A percentile compares a stretch with the other conserved stretches of the same genome.
These are phyloP conservation scores for Pyrgus malvae DNA, from an alignment of 2,888 invertebrate species.

Conservation along the genomic window DNA sequence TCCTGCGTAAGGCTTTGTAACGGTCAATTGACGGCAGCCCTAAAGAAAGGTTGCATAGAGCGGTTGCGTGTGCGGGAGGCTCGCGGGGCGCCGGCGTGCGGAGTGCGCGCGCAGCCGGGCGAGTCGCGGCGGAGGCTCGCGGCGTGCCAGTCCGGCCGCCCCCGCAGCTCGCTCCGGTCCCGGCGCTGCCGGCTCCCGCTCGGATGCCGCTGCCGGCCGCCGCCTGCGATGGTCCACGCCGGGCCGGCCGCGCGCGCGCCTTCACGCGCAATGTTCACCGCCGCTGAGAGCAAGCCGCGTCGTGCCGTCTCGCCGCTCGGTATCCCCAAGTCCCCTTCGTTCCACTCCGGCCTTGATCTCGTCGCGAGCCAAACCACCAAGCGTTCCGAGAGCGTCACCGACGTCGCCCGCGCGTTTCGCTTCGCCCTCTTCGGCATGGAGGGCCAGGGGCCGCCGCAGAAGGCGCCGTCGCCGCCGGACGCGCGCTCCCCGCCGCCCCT, in stretches of 20 bases:
- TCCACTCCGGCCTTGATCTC: conserved; percentile 92
- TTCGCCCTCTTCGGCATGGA: conserved; percentile 72
- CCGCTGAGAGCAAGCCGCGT: conserved; percentile 76
- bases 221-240: conserved; percentile 81
- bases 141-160: conserved; percentile 66
- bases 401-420: conserved; percentile 76
- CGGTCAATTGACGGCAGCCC: conserved; percentile 34
- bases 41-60: conserved; percentile 62
- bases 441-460: conserved; percentile 62
- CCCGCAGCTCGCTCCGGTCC: conserved; percentile 74
- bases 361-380: conserved; percentile 84
- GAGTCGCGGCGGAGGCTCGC: conserved; percentile 34
- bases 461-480: conserved; percentile 71
- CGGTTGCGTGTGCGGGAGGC: conserved; percentile 38
- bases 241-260: conserved; percentile 80
- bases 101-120: conserved; percentile 48
- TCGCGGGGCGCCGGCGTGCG: conserved; percentile 38
- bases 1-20: neutral
- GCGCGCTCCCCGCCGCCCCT: conserved; percentile 69
- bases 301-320: conserved; percentile 84
- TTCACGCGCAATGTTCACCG: conserved; percentile 78
- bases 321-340: conserved; percentile 93
- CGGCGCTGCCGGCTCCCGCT: conserved; percentile 75
- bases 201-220: conserved; percentile 80
- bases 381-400: conserved; percentile 72